These are phyloP conservation scores for Heterochromis multidens DNA, from an alignment of 2,113 vertebrate species.

Conservation along the genomic window DNA sequence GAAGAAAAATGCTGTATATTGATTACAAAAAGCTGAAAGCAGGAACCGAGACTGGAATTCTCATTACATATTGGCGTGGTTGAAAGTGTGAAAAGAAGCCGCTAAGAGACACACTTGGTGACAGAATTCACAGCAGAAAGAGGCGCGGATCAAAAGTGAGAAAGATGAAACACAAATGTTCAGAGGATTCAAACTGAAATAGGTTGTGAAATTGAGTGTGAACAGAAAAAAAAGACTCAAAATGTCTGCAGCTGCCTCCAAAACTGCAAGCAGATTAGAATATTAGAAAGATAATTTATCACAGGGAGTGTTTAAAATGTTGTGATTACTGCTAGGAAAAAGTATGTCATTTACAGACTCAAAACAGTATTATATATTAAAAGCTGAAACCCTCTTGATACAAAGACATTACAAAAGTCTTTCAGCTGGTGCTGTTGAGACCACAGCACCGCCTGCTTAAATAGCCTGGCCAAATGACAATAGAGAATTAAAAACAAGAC, in stretches of 20 bases:
- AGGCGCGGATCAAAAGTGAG: conserved; percentile 32
- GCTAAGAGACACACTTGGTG: conserved; percentile 32
- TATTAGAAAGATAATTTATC: neutral
- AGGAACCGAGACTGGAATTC: conserved; percentile 12
- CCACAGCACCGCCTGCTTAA: neutral
- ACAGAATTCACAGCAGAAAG: conserved; percentile 46
- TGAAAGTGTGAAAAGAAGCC: conserved; percentile 42
- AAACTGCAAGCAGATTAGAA: neutral
- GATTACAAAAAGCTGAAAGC: neutral
- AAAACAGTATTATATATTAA: neutral
- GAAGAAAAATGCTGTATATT: neutral
- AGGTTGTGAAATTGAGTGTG: conserved; percentile 36
- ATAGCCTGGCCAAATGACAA: neutral
- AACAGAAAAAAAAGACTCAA: conserved; percentile 2
- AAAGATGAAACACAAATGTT: conserved; percentile 47
- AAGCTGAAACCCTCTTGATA: neutral
- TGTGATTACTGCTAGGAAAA: neutral
- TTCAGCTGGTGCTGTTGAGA: neutral
- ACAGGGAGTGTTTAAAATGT: neutral
- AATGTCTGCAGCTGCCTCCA: conserved; percentile 5
- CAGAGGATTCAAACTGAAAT: conserved; percentile 45
- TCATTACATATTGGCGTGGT: conserved; percentile 14
- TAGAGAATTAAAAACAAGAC: neutral
- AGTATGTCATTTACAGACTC: neutral
- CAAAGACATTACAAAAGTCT: neutral